Base-by-base conservation (phyloP, 2,888 invertebrate species). In the Fragum whitleyi region DNA sequence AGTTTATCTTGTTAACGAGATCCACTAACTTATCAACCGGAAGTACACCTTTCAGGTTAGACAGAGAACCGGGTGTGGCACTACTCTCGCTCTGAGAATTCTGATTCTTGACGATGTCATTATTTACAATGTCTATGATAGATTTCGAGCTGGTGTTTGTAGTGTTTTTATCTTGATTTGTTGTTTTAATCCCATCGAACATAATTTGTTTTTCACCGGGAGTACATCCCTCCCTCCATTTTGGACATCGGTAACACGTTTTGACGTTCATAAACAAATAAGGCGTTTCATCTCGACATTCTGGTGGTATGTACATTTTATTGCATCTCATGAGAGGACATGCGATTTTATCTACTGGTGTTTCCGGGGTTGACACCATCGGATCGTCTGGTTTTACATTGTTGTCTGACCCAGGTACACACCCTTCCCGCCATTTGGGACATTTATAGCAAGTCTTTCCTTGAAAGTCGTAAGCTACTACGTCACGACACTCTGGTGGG, bases 381-480 rank as follows among this genome's bases (percentile, higher is more conserved):
- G 81, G 77, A 16, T 7, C 26, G 26, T 57, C 28, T 57, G 7
- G 26, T 28, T 57, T 57, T 28, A 14, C 67, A 19, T 26, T 26
- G 23, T 23, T 67, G 19, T n/a, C n/a, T n/a, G 19, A 26, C 21
- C 29, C 71, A 2, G 81, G 81, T 2, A 77, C 57, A 71, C 84
- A 84, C 2, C 81, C 81, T 68, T 76, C 74, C 19, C 77, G 32
- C 81, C 78, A 79, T 59, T 74, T 70, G 32, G 84, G 84, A 55
- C 84, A 84, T 61, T 51, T 71, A 42, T 74, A 79, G 32, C 84
- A 84, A 14, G 74, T 74, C 61, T 68, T 70, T 5, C 77, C 81
- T 26, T 71, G 72, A 21, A 74, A 71, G 21, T 79, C 47, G 36
- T 67, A 84, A 5, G 84, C 53, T 23, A 57, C 51, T 26, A 74